These are phyloP conservation scores for Girardinus metallicus DNA, from an alignment of 2,797 vertebrate species.

Conservation along the genomic window DNA sequence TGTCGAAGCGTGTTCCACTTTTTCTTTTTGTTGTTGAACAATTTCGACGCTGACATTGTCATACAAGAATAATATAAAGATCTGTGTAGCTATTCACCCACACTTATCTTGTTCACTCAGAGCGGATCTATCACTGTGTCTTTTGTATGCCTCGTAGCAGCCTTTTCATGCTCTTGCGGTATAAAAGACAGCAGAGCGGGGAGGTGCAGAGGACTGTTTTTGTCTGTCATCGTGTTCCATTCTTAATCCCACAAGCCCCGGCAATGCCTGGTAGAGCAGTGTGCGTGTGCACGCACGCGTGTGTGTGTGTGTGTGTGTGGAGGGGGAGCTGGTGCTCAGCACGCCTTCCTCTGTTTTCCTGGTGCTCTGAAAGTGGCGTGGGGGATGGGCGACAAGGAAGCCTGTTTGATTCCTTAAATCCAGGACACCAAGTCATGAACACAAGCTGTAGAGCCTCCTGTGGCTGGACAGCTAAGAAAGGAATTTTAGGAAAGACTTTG, in stretches of 20 bases:
- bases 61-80: slow-evolving; percentile 62
- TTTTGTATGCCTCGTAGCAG: slow-evolving; percentile 75
- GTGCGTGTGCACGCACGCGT: slow-evolving; percentile 7
- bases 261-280: slow-evolving; percentile 74
- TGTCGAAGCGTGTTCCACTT: slow-evolving; percentile 44
- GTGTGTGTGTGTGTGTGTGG: slow-evolving; percentile 33
- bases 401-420: slow-evolving; percentile 77
- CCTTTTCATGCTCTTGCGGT: slow-evolving; percentile 75
- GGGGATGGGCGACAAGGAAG: slow-evolving; percentile 73
- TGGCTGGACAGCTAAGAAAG: slow-evolving; percentile 44
- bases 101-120: slow-evolving; percentile 74
- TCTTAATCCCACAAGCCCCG: slow-evolving; percentile 81
- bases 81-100: slow-evolving; percentile 69
- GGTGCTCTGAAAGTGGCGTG: slow-evolving; percentile 74
- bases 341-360: slow-evolving; percentile 72
- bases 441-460: slow-evolving; percentile 48
- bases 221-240: slow-evolving; percentile 82
- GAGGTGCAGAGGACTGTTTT: slow-evolving; percentile 81
- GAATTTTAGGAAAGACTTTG: slow-evolving; percentile 59
- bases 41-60: slow-evolving; percentile 59
- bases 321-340: slow-evolving; percentile 74
- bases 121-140: slow-evolving; percentile 75
- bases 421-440: slow-evolving; percentile 71
- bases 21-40: slow-evolving; percentile 26
- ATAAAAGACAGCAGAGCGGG: slow-evolving; percentile 74